Base-by-base conservation (phyloP, 2,113 vertebrate genomes). In the Trematomus loennbergii region DNA sequence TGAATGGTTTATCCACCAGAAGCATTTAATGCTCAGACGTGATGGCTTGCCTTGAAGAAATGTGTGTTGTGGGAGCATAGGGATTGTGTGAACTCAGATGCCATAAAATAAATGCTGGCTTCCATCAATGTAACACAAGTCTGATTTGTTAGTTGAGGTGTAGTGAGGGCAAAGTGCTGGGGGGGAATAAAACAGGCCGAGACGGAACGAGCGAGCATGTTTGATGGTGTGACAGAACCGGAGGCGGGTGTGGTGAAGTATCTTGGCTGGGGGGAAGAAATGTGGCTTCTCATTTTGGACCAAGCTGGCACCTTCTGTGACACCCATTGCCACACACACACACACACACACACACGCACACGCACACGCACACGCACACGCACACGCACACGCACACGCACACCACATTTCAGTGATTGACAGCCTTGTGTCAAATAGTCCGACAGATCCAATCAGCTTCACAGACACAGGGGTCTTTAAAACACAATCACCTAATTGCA, bases 401-500 rank as follows among this genome's bases (percentile, higher is more conserved):
- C n/a, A n/a, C n/a, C n/a, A n/a, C n/a, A n/a, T 43, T 49, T 16
- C 49, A 59, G 2, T 80, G 90, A 89, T 73, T 86, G 87, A 86
- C 79, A 78, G n/a, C 64, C 55, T 79, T 3, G 18, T 82, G 72
- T 84, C 75, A 82, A 67, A 73, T 54, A 52, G 67, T 78, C 57
- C 62, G 22, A 50, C 76, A 74, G 54, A 73, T 81, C 52, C 71
- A 83, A 84, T 89, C 84, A 85, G 43, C 53, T 48, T 65, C 52
- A 59, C 40, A 33, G 64, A 72, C 55, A 29, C 59, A 16, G 22
- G 5, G 69, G 64, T 43, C 59, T 80, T 76, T 80, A 87, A 87
- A 80, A 70, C 2, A 65, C 83, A 85, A 85, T 86, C 48, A 13
- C 50, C 65, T 87, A 87, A 90, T 84, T 85, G 78, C 81, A 81